Percentiles rank a stretch among this genome's conserved stretches.
These are phyloP conservation scores for Phymanthus crucifer DNA, from an alignment of 92 coral and sea anemone genomes.

Conservation along the genomic window DNA sequence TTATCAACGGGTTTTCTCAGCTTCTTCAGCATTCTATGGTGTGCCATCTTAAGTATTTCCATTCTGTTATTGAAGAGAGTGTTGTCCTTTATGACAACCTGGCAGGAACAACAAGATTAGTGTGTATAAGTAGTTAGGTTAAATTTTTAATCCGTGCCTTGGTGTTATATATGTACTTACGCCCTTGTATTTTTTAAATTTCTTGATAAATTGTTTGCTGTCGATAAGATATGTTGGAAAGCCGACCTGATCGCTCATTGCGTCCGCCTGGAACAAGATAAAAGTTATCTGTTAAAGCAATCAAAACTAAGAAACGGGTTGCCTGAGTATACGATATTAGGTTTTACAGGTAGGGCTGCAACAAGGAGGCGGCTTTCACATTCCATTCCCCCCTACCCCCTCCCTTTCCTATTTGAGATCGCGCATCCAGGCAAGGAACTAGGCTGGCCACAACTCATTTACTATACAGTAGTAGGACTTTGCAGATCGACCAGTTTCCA, in stretches of 20 bases:
- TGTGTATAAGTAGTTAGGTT: background rate
- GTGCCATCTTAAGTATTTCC: conserved; percentile 87
- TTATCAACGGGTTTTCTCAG: conserved; percentile 87
- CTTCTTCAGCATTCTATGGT: conserved; percentile 86
- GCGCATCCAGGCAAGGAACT: too few species aligned
- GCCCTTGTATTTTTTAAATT: conserved; percentile 78
- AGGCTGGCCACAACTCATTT: too few species aligned
- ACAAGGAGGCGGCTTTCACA: too few species aligned
- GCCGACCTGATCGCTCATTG: conserved; percentile 95
- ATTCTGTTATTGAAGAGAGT: conserved; percentile 87
- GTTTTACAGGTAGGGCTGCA: too few species aligned
- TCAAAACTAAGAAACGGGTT: too few species aligned
- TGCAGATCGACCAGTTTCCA: too few species aligned
- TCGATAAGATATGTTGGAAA: conserved; percentile 78
- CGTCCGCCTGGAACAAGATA: conserved; percentile 72
- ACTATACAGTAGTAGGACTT: too few species aligned
- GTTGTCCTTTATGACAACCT: conserved; percentile 67
- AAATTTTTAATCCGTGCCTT: background rate
- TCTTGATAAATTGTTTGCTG: conserved; percentile 61
- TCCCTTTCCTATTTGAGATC: background rate
- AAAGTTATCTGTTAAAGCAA: background rate
- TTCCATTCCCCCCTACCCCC: background rate
- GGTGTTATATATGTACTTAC: conserved; percentile 38
- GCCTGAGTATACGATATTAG: too few species aligned
- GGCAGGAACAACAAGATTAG: background rate